These are phyloP conservation scores for Fundulus diaphanus DNA, from an alignment of 2,797 vertebrate genomes.

Conservation along the genomic window DNA sequence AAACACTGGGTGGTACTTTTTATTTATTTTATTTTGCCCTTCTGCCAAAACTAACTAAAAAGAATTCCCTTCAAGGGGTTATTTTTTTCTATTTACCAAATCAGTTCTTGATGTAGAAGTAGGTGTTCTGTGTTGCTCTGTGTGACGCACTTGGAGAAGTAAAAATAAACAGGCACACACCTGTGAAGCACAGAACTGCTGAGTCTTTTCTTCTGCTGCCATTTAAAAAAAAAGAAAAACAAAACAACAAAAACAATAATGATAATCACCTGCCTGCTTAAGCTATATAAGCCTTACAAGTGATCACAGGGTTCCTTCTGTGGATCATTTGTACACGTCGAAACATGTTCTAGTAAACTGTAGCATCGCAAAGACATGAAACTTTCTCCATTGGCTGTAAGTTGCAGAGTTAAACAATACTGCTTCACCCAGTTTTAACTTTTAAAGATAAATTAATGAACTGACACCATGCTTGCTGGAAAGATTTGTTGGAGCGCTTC, in stretches of 20 bases:
- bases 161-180: conserved; percentile 21
- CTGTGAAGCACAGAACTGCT: conserved; percentile 23
- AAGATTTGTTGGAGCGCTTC: too few relatives aligned
- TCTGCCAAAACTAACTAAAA: background rate
- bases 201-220: conserved; percentile 6
- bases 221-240: conserved; percentile 1
- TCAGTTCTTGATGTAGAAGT: background rate
- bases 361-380: background rate
- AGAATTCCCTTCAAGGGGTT: background rate
- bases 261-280: conserved; percentile 20
- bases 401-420: conserved; percentile 4
- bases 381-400: background rate
- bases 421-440: conserved; percentile 22
- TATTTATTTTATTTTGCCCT: too few relatives aligned
- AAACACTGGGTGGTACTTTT: background rate
- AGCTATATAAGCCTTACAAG: background rate
- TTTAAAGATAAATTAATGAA: background rate
- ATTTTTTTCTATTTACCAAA: background rate
- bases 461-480: background rate
- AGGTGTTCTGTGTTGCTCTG: background rate
- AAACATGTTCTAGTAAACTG: conserved; percentile 21
- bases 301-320: background rate
- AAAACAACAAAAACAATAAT: background rate
- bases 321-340: conserved; percentile 19
- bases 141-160: conserved; percentile 6